Percentiles rank a stretch among this genome's conserved stretches.
Evolutionary conservation across 2,113 vertebrate species (phyloP).

Genomic region (Hystrix cristata): DNA sequence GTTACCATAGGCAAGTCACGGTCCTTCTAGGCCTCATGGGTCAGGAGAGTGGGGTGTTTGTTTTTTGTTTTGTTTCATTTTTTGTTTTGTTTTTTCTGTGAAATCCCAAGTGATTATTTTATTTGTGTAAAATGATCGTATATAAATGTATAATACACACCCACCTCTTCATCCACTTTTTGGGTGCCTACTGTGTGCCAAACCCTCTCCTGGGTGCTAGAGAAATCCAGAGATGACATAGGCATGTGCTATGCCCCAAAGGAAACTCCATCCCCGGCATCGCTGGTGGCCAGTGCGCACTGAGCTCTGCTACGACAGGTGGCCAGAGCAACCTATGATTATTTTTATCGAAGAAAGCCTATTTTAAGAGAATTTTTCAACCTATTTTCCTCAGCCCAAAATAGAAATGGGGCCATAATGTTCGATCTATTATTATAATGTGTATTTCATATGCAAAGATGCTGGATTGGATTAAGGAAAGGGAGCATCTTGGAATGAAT

Average conservation of each 20-base stretch:
- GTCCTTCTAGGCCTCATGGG: not conserved
- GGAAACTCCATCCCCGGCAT: not conserved
- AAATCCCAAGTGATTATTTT: not conserved
- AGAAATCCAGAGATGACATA: not conserved
- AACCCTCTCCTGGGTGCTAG: not conserved
- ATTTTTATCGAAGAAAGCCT: not conserved
- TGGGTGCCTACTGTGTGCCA: not conserved
- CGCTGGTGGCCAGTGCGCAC: not conserved
- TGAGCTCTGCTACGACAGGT: not conserved
- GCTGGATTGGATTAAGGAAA: constrained; percentile 6
- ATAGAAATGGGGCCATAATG: constrained; percentile 68
- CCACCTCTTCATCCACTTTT: not conserved
- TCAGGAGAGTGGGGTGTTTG: no score
- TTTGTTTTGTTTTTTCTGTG: not conserved
- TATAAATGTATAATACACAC: not conserved
- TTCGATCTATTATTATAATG: constrained; percentile 44
- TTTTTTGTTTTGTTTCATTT: not conserved
- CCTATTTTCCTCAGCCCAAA: constrained; percentile 70
- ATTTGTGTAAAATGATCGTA: not conserved
- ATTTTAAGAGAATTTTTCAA: constrained; percentile 59
- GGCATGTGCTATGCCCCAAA: not conserved
- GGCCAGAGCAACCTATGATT: not conserved
- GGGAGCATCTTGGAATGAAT: not conserved
- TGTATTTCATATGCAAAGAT: constrained; percentile 40
- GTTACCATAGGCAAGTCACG: not conserved